A percentile compares a stretch with the other conserved stretches of the same genome.
Evolutionary conservation across 2,797 vertebrate species (phyloP).

Genomic region (Tiaroga cobitis): DNA sequence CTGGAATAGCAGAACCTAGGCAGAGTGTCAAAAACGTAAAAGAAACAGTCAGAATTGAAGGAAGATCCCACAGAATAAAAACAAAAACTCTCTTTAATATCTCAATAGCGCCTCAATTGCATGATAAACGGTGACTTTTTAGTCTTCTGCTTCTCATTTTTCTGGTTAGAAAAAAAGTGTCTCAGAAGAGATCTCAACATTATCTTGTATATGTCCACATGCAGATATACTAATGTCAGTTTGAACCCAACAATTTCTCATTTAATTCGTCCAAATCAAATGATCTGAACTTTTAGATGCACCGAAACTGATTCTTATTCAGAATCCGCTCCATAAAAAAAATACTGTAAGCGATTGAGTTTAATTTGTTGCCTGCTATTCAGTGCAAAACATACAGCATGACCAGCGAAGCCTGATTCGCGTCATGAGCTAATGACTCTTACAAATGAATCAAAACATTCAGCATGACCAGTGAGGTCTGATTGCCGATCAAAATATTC

Average conservation of each 20-base stretch:
- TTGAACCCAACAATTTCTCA: background rate
- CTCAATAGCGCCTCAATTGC: background rate
- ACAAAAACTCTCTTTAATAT: background rate
- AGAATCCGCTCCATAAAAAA: background rate
- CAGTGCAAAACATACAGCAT: background rate
- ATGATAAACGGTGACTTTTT: background rate
- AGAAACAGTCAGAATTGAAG: background rate
- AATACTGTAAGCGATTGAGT: background rate
- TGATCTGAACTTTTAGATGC: background rate
- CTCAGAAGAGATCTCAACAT: background rate
- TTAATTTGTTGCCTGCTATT: background rate
- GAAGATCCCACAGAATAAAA: background rate
- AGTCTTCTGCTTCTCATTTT: background rate
- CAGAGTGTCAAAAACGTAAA: slow-evolving; percentile 2
- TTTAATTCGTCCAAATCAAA: background rate
- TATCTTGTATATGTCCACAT: background rate
- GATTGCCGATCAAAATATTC: background rate
- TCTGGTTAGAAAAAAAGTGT: background rate
- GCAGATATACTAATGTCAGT: background rate
- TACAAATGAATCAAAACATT: background rate
- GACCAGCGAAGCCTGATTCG: background rate
- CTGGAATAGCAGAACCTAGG: slow-evolving; percentile 86
- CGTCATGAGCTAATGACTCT: too few species aligned
- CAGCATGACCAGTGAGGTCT: background rate
- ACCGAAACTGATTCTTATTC: background rate